Percentiles rank a stretch among this genome's conserved stretches.
Conservation (phyloP, 2,888 invertebrate species). For the Eulithis prunata region DNA sequence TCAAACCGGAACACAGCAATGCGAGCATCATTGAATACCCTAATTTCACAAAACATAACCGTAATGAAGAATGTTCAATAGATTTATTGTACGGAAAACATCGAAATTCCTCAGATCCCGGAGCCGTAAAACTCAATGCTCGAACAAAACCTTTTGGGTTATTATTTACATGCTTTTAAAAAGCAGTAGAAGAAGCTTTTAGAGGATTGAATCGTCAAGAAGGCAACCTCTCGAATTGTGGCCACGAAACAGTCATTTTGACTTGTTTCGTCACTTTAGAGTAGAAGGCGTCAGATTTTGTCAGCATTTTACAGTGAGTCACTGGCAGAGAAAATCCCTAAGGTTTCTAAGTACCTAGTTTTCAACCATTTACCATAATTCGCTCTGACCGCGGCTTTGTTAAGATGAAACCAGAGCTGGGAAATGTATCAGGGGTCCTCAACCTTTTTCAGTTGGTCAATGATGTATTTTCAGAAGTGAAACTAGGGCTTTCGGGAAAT, state of each 20-base stretch:
- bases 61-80: slow-evolving; percentile 16
- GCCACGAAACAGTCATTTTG: slow-evolving; percentile 24
- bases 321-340: too few species aligned
- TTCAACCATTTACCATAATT: too few species aligned
- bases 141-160: slow-evolving; percentile 37
- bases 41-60: slow-evolving; percentile 1
- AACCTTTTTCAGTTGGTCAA: too few species aligned
- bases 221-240: slow-evolving; percentile 37
- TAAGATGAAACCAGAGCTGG: too few species aligned
- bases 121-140: slow-evolving; percentile 13
- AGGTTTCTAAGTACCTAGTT: too few species aligned
- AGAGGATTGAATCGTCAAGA: slow-evolving; percentile 64
- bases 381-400: too few species aligned
- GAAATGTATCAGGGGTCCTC: too few species aligned
- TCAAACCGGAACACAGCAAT: neutral
- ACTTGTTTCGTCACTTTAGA: neutral
- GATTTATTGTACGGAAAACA: slow-evolving; percentile 14
- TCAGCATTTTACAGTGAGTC: too few species aligned
- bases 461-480: too few species aligned
- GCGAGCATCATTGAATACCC: neutral
- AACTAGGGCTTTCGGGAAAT: too few species aligned
- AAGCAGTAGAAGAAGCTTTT: slow-evolving; percentile 52
- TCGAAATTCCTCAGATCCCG: slow-evolving; percentile 27
- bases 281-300: too few species aligned
- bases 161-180: slow-evolving; percentile 49